Conservation (phyloP, 2,797 vertebrate genomes). For the Halcyon smyrnensis region DNA sequence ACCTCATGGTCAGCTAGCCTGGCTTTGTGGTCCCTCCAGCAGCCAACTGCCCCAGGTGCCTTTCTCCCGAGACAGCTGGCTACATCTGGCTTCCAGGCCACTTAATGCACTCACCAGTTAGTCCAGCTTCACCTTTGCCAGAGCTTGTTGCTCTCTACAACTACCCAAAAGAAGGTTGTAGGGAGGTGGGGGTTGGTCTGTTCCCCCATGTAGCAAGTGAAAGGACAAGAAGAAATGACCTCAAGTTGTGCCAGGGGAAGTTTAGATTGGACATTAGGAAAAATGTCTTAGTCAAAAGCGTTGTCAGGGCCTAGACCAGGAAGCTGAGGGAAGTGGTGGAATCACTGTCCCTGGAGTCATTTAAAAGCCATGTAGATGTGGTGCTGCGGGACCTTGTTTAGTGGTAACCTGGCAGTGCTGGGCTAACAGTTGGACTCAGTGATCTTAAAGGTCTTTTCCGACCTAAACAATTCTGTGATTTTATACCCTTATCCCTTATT, state of each 20-base stretch:
- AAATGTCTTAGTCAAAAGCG: background rate
- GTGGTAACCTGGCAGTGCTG: background rate
- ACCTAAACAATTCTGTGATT: background rate
- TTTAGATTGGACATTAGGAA: background rate
- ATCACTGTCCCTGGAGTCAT: background rate
- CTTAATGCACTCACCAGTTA: no score
- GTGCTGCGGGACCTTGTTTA: background rate
- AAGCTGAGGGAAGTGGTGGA: background rate
- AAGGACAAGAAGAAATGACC: no score
- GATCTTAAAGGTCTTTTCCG: background rate
- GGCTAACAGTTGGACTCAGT: background rate
- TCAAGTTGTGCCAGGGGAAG: background rate
- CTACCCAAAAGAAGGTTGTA: no score
- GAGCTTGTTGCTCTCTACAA: no score
- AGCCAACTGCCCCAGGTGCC: background rate
- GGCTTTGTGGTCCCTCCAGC: background rate
- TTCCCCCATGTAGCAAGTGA: no score
- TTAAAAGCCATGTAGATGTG: background rate
- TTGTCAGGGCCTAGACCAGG: background rate
- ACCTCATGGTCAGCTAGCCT: background rate
- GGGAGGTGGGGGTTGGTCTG: no score
- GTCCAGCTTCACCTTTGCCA: background rate
- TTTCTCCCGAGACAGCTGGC: accelerated
- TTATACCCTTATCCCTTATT: background rate
- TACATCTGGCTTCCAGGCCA: background rate